phyloP scores from a whole-genome alignment of 2,888 invertebrate species.

The Drosophila picticornis region DNA sequence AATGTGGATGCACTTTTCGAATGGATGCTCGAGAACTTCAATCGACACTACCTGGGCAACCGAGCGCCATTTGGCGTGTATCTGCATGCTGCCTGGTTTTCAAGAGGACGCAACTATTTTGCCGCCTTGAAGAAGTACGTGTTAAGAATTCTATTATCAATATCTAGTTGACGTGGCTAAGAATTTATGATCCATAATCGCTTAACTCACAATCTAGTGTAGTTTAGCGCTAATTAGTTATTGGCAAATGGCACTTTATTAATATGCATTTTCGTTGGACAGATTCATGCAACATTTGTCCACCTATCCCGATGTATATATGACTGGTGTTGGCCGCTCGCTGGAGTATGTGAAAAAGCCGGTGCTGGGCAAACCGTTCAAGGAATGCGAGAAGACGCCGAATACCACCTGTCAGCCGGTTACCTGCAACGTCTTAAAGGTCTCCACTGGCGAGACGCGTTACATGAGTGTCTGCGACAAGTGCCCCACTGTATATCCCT shows the following conservation, averaged over 20 bases:
- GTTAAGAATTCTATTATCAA: not conserved
- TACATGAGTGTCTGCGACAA: slow-evolving; percentile 86
- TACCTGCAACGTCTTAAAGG: slow-evolving; percentile 79
- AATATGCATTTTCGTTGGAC: slow-evolving; percentile 63
- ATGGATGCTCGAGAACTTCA: slow-evolving; percentile 88
- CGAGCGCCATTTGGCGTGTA: slow-evolving; percentile 89
- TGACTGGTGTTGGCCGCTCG: slow-evolving; percentile 85
- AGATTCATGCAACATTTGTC: slow-evolving; percentile 87
- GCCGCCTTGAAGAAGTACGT: slow-evolving; percentile 86
- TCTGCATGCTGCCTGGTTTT: slow-evolving; percentile 89
- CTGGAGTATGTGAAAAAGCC: slow-evolving; percentile 81
- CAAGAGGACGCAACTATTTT: slow-evolving; percentile 85
- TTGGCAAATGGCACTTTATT: not conserved
- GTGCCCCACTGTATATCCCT: slow-evolving; percentile 87
- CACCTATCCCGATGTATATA: slow-evolving; percentile 87
- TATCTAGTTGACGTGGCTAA: not conserved
- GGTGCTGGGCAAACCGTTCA: slow-evolving; percentile 81
- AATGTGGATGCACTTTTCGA: slow-evolving; percentile 86
- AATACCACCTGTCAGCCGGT: slow-evolving; percentile 69
- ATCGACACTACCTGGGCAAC: slow-evolving; percentile 88
- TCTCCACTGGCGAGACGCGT: slow-evolving; percentile 82
- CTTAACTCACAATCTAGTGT: too few relatives aligned
- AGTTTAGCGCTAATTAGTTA: not conserved
- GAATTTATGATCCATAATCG: not conserved
- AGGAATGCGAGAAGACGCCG: slow-evolving; percentile 74